Conservation (phyloP, 2,888 invertebrate species). For the Drosophila melanosoma region DNA sequence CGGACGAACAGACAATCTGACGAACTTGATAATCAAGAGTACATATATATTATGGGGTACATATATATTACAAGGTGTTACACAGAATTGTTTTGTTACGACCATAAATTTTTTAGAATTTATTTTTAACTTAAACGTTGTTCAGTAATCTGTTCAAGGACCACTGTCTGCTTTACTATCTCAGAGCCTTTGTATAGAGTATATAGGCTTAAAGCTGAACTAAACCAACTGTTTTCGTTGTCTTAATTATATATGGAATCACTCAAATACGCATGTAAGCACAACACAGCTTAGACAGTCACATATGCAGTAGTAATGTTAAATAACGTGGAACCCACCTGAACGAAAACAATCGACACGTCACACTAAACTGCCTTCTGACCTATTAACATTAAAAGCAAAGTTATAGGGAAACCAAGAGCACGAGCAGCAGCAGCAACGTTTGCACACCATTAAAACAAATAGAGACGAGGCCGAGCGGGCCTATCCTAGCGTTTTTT, state of each 20-base stretch:
- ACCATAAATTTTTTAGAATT: neutral
- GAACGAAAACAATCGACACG: slow-evolving; percentile 47
- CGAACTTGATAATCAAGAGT: too few relatives aligned
- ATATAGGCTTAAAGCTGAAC: neutral
- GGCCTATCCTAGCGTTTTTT: slow-evolving; percentile 74
- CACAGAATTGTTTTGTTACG: neutral
- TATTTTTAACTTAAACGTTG: neutral
- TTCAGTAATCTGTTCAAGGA: neutral
- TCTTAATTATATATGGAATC: neutral
- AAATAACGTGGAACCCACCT: slow-evolving; percentile 17
- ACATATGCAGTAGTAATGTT: slow-evolving; percentile 21
- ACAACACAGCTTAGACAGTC: slow-evolving; percentile 17
- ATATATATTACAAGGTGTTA: too few relatives aligned
- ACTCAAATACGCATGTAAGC: neutral
- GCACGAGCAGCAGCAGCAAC: slow-evolving; percentile 12
- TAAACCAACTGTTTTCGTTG: neutral
- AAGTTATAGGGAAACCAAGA: slow-evolving; percentile 18
- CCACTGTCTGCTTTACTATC: neutral
- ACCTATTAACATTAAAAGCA: slow-evolving; percentile 71
- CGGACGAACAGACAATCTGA: too few relatives aligned
- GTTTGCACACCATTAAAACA: slow-evolving; percentile 22
- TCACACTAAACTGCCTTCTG: slow-evolving; percentile 69
- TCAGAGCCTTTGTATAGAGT: neutral
- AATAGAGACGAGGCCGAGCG: slow-evolving; percentile 53
- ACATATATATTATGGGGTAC: too few relatives aligned